These are phyloP conservation scores for Tanaodytes sp. DNA, from an alignment of 2,888 invertebrate species.

Conservation along the genomic window DNA sequence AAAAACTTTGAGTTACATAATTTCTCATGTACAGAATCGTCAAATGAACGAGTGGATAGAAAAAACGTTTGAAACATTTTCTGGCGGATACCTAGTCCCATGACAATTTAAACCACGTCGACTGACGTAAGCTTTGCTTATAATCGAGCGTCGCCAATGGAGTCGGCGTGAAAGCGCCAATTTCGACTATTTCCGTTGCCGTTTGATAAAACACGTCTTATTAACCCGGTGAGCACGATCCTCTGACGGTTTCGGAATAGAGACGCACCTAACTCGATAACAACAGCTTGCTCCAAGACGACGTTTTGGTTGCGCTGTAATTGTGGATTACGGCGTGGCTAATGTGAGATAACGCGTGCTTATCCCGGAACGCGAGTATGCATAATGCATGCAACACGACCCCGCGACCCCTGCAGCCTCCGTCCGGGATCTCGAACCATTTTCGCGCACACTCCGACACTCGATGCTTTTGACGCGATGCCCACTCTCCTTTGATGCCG, in stretches of 20 bases:
- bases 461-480: slow-evolving; percentile 44
- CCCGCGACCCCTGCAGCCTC: slow-evolving; percentile 15
- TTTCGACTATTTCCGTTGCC: no score
- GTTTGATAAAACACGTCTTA: slow-evolving; percentile 19
- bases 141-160: slow-evolving; percentile 9
- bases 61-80: no score
- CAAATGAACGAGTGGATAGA: no score
- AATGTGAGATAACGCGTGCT: slow-evolving; percentile 53
- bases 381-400: slow-evolving; percentile 52
- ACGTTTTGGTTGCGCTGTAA: slow-evolving; percentile 43
- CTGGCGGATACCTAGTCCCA: no score
- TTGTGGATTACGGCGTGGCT: slow-evolving; percentile 42
- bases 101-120: no score
- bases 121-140: background rate
- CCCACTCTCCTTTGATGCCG: slow-evolving; percentile 46
- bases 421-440: slow-evolving; percentile 44
- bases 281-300: slow-evolving; percentile 45
- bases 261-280: slow-evolving; percentile 27
- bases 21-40: no score
- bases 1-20: no score
- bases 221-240: slow-evolving; percentile 10
- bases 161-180: no score
- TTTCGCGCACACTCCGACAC: slow-evolving; percentile 27
- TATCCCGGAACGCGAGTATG: slow-evolving; percentile 36
- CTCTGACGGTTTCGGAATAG: slow-evolving; percentile 8